Percentiles rank a stretch among this genome's conserved stretches.
Evolutionary conservation across 2,797 vertebrate species (phyloP).

Genomic region (Girardinus metallicus): DNA sequence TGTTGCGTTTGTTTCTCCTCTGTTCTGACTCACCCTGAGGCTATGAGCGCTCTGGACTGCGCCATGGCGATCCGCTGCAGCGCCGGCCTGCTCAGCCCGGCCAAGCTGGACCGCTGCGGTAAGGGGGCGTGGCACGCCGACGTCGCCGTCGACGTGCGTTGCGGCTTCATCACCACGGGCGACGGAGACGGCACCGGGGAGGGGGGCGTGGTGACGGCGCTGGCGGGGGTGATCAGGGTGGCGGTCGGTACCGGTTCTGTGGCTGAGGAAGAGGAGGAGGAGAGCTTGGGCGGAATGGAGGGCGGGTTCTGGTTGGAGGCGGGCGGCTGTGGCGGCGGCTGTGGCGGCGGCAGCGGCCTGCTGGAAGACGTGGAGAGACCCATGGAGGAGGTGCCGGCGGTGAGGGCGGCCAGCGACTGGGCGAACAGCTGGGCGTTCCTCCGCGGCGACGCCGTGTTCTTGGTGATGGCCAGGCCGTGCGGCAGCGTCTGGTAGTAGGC

Average conservation of each 20-base stretch:
- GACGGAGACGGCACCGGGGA: slow-evolving; percentile 69
- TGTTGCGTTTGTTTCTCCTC: too few species aligned
- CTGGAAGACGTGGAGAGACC: slow-evolving; percentile 69
- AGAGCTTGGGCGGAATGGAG: slow-evolving; percentile 58
- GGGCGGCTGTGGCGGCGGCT: slow-evolving; percentile 73
- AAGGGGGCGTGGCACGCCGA: slow-evolving; percentile 75
- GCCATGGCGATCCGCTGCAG: slow-evolving; percentile 92
- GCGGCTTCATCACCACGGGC: slow-evolving; percentile 74
- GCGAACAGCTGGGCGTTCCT: slow-evolving; percentile 78
- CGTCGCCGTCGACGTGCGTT: slow-evolving; percentile 48
- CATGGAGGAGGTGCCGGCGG: slow-evolving; percentile 68
- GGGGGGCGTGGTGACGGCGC: slow-evolving; percentile 67
- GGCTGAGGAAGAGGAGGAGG: slow-evolving; percentile 53
- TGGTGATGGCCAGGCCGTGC: slow-evolving; percentile 78
- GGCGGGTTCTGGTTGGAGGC: slow-evolving; percentile 62
- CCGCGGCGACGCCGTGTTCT: slow-evolving; percentile 65
- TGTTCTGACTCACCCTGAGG: slow-evolving; percentile 87
- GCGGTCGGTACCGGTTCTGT: slow-evolving; percentile 75
- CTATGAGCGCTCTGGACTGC: slow-evolving; percentile 93
- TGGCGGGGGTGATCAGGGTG: slow-evolving; percentile 78
- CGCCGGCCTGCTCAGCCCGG: slow-evolving; percentile 87
- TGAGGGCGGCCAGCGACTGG: slow-evolving; percentile 78
- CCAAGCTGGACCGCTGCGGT: slow-evolving; percentile 80
- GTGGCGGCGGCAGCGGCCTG: slow-evolving; percentile 73
- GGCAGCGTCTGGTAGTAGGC: slow-evolving; percentile 79